Conservation (phyloP, 2,888 invertebrate species). For the Microctonus hyperodae region DNA sequence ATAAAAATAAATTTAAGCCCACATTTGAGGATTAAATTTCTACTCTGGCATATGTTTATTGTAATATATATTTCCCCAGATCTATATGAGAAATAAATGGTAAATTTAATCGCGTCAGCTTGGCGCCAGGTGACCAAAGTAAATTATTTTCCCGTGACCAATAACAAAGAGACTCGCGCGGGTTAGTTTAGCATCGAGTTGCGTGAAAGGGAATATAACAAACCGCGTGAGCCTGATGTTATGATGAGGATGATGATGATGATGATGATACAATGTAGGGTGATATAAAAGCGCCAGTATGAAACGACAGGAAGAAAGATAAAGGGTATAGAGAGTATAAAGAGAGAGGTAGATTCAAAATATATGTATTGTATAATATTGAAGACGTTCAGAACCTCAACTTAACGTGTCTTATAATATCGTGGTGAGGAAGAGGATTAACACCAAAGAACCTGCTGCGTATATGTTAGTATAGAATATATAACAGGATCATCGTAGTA, state of each 20-base stretch:
- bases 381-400: constrained; percentile 22
- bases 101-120: neutral
- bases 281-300: neutral
- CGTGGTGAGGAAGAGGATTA: constrained; percentile 49
- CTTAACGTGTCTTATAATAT: constrained; percentile 54
- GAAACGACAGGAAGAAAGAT: constrained; percentile 13
- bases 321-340: constrained; percentile 15
- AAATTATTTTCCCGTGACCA: constrained; percentile 13
- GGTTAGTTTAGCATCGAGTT: neutral
- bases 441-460: constrained; percentile 43
- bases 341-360: no score
- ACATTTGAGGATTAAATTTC: constrained; percentile 14
- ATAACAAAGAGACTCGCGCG: neutral
- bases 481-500: constrained; percentile 56
- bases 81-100: neutral
- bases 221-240: neutral
- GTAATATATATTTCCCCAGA: neutral
- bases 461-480: constrained; percentile 39
- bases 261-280: neutral
- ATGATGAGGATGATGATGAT: neutral
- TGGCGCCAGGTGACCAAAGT: constrained; percentile 1
- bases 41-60: constrained; percentile 15
- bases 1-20: neutral
- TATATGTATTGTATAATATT: neutral
- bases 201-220: neutral